Evolutionary conservation across 2,888 invertebrate genomes (phyloP).

Genomic region (Caenorhabditis becei): DNA sequence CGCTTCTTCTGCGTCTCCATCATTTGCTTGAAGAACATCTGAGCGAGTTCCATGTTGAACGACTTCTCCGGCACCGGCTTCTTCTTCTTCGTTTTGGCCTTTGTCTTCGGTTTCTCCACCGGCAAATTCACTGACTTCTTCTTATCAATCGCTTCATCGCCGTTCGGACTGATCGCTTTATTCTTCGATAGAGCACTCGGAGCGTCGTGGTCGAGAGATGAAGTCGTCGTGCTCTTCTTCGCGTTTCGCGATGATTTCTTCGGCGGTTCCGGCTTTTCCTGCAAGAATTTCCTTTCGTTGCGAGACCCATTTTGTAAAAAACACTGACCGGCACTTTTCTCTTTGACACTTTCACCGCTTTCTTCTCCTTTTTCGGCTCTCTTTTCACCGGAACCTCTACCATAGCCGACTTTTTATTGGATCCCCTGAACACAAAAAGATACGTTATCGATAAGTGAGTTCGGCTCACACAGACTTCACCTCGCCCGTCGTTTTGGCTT

Average conservation of each 20-base stretch:
- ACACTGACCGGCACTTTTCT: slow-evolving; percentile 2
- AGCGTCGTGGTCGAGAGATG: neutral
- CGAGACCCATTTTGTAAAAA: neutral
- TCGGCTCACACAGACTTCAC: neutral
- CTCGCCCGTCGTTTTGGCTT: neutral
- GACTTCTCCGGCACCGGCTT: neutral
- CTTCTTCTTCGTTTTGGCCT: neutral
- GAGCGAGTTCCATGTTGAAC: slow-evolving; percentile 21
- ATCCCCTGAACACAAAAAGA: no score
- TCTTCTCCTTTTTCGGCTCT: slow-evolving; percentile 29
- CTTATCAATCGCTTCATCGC: neutral
- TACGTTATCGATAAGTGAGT: no score
- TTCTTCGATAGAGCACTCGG: neutral
- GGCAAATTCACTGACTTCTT: slow-evolving; percentile 13
- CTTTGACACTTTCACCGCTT: neutral
- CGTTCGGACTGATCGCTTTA: neutral
- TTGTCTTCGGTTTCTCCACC: slow-evolving; percentile 4
- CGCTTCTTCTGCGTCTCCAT: slow-evolving; percentile 16
- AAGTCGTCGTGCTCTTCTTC: neutral
- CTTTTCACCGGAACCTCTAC: slow-evolving; percentile 21
- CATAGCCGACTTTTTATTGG: no score
- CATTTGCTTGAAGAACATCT: slow-evolving; percentile 33
- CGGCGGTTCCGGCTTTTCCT: neutral
- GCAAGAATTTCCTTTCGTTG: no score
- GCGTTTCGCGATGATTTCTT: neutral